A percentile compares a stretch with the other conserved stretches of the same genome.
These are phyloP conservation scores for Paramisgurnus dabryanus DNA, from an alignment of 2,113 vertebrate genomes.

Conservation along the genomic window DNA sequence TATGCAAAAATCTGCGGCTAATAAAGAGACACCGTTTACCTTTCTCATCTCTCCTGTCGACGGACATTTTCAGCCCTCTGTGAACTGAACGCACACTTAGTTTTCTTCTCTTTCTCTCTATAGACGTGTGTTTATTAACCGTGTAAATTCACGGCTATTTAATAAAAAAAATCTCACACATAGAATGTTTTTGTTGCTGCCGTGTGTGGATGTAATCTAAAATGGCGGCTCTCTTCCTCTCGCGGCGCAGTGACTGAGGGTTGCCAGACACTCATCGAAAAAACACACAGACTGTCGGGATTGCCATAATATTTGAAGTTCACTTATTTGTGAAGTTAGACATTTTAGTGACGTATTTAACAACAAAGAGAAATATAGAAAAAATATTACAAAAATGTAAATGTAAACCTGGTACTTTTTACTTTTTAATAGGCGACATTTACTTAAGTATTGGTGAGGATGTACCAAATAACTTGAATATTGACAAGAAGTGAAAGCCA, in stretches of 20 bases:
- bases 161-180: not conserved
- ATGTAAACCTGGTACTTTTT: too few relatives aligned
- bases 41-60: constrained; percentile 84
- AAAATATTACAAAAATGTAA: too few relatives aligned
- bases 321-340: too few relatives aligned
- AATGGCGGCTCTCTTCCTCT: constrained; percentile 18
- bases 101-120: constrained; percentile 37
- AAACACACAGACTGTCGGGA: too few relatives aligned
- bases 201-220: not conserved
- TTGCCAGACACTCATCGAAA: not conserved
- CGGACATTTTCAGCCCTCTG: constrained; percentile 76
- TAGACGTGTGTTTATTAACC: not conserved
- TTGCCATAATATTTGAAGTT: too few relatives aligned
- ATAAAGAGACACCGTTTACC: constrained; percentile 61
- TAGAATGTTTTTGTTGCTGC: not conserved
- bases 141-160: not conserved
- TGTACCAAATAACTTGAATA: too few relatives aligned
- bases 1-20: not conserved
- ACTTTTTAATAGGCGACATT: too few relatives aligned
- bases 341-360: too few relatives aligned
- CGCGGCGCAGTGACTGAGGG: not conserved
- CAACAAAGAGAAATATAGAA: too few relatives aligned
- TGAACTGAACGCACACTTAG: constrained; percentile 39
- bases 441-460: too few relatives aligned
- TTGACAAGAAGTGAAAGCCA: too few relatives aligned